phyloP scores from a whole-genome alignment of 1,140 invertebrate species.

The Sarcophaga bullata region DNA sequence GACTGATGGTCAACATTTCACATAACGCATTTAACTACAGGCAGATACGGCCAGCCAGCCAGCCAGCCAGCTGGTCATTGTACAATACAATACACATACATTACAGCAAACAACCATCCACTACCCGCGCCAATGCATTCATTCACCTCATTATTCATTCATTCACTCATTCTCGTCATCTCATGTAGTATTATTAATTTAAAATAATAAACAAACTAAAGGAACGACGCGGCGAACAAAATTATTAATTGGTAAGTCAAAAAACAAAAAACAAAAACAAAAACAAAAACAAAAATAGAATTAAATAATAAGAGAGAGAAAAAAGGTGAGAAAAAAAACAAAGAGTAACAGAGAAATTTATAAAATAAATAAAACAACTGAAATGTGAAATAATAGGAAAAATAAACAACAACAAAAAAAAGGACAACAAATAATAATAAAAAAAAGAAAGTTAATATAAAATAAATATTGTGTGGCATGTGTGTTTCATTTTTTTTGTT shows the following conservation, averaged over 20 bases:
- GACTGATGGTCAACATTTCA: background rate
- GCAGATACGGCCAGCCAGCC: background rate
- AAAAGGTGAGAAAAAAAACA: background rate
- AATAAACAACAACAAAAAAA: slow-evolving; percentile 5
- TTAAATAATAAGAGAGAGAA: background rate
- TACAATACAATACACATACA: background rate
- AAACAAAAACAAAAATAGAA: background rate
- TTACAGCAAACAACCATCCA: background rate
- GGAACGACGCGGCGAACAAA: background rate
- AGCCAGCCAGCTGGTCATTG: background rate
- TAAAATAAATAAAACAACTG: slow-evolving; percentile 15
- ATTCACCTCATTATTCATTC: no score
- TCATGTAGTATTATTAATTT: background rate
- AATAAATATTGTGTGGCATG: background rate
- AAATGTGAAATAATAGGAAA: slow-evolving; percentile 22
- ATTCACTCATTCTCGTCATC: no score
- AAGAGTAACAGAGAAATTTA: background rate
- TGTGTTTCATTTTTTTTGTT: no score
- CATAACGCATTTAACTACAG: background rate
- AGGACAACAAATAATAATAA: background rate
- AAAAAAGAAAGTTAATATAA: no score
- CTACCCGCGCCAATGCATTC: no score
- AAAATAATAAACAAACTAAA: slow-evolving; percentile 9
- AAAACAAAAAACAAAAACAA: background rate
- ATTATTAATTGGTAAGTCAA: no score